Evolutionary conservation across 2,888 invertebrate genomes (phyloP).

Genomic region (Stictocephala bisonia): DNA sequence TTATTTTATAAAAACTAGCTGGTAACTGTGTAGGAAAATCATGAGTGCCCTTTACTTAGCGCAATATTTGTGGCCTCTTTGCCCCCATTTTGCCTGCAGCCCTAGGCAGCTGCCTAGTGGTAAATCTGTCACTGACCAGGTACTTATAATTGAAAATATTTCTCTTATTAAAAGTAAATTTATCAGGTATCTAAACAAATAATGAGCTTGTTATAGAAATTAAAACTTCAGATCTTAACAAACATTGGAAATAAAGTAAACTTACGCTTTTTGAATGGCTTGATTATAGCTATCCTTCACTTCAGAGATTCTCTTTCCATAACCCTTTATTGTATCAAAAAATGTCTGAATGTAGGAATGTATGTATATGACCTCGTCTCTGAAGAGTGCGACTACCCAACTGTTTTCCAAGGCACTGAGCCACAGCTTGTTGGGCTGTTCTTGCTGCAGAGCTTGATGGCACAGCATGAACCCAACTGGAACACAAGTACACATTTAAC

Average conservation of each 20-base stretch:
- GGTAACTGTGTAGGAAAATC: no score
- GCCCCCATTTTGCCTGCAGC: background rate
- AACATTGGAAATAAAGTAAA: background rate
- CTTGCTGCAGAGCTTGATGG: conserved; percentile 88
- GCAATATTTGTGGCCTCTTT: no score
- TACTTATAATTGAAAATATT: no score
- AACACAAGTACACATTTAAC: conserved; percentile 42
- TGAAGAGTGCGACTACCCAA: conserved; percentile 93
- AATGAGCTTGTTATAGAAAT: no score
- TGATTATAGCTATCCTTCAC: conserved; percentile 95
- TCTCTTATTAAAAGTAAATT: no score
- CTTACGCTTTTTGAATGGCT: conserved; percentile 87
- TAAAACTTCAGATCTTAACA: background rate
- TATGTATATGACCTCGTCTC: conserved; percentile 97
- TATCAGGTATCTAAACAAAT: no score
- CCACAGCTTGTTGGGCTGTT: conserved; percentile 90
- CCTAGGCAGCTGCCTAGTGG: no score
- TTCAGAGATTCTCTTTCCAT: conserved; percentile 91
- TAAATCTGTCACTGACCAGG: no score
- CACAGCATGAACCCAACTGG: conserved; percentile 89
- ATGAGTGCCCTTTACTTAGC: no score
- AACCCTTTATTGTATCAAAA: conserved; percentile 96
- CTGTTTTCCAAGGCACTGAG: conserved; percentile 90
- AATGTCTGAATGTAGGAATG: conserved; percentile 93
- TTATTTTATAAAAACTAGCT: no score